A percentile compares a stretch with the other conserved stretches of the same genome.
Evolutionary conservation across 2,113 vertebrate genomes (phyloP).

Genomic region (Toxotes chatareus): DNA sequence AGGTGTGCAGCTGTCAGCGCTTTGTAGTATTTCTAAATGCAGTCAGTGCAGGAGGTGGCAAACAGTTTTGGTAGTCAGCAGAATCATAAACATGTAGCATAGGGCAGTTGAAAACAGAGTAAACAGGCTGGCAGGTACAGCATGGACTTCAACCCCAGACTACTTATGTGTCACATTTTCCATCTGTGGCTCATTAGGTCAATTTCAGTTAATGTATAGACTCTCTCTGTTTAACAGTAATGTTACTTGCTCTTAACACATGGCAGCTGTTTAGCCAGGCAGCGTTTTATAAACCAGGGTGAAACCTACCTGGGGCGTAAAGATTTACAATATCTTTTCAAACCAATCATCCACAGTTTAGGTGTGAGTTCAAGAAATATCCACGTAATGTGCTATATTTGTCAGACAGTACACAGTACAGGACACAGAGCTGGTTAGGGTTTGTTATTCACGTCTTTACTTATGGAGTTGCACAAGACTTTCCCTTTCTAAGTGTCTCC

Average conservation of each 20-base stretch:
- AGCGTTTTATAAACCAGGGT: slow-evolving; percentile 22
- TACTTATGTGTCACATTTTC: slow-evolving; percentile 27
- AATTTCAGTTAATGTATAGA: slow-evolving; percentile 27
- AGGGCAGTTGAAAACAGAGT: slow-evolving; percentile 5
- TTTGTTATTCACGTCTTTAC: slow-evolving; percentile 30
- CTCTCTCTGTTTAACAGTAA: slow-evolving; percentile 41
- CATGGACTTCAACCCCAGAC: slow-evolving; percentile 26
- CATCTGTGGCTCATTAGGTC: slow-evolving; percentile 53
- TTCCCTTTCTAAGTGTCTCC: background rate
- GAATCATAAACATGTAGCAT: background rate
- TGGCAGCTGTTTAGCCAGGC: slow-evolving; percentile 46
- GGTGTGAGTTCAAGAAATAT: slow-evolving; percentile 12
- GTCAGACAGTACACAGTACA: slow-evolving; percentile 1
- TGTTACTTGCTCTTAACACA: slow-evolving; percentile 41
- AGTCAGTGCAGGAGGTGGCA: background rate
- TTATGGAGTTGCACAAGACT: background rate
- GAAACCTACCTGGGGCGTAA: slow-evolving; percentile 24
- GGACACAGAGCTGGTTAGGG: slow-evolving; percentile 13
- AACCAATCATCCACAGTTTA: slow-evolving; percentile 46
- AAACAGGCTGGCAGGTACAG: slow-evolving; percentile 37
- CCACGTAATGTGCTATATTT: slow-evolving; percentile 22
- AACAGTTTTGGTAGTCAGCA: background rate
- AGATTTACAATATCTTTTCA: slow-evolving; percentile 47
- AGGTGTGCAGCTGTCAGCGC: background rate
- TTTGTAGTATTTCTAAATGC: background rate